Conservation (phyloP, 1,140 invertebrate genomes). For the Agrilus planipennis region DNA sequence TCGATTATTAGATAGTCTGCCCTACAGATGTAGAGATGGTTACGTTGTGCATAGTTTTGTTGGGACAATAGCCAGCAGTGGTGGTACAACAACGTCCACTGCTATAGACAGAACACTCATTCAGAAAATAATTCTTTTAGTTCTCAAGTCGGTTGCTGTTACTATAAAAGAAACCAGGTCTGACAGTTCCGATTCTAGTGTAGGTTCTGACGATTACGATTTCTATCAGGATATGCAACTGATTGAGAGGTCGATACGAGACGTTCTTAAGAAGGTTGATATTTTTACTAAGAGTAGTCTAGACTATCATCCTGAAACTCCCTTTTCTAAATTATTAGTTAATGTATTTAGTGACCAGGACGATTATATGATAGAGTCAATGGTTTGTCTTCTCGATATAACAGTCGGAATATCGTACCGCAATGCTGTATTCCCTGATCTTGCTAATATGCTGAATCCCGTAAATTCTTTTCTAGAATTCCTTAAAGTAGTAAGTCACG, state of each 20-base stretch:
- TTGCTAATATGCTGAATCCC: conserved; percentile 69
- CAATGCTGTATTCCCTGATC: conserved; percentile 62
- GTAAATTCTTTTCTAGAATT: conserved; percentile 75
- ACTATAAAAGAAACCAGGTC: conserved; percentile 80
- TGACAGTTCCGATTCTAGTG: conserved; percentile 69
- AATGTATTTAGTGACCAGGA: conserved; percentile 83
- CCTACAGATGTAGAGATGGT: conserved; percentile 35
- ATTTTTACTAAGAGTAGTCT: conserved; percentile 66
- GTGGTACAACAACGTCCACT: conserved; percentile 19
- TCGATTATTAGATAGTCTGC: conserved; percentile 57
- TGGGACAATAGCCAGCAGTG: conserved; percentile 24
- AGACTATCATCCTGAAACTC: conserved; percentile 77
- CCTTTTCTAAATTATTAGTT: conserved; percentile 76
- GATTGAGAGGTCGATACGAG: conserved; percentile 71
- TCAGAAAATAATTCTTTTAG: conserved; percentile 72
- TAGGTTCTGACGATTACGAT: conserved; percentile 69
- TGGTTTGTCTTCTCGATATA: conserved; percentile 82
- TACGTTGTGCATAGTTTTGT: conserved; percentile 31
- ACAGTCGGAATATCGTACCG: conserved; percentile 71
- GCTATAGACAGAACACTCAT: conserved; percentile 58
- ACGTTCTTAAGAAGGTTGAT: conserved; percentile 70
- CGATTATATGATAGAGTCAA: conserved; percentile 81
- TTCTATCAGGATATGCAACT: conserved; percentile 81
- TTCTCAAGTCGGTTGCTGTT: conserved; percentile 78
- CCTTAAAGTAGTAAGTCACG: conserved; percentile 68